phyloP scores from a whole-genome alignment of 2,797 vertebrate species.

The Clarias laeviceps region DNA sequence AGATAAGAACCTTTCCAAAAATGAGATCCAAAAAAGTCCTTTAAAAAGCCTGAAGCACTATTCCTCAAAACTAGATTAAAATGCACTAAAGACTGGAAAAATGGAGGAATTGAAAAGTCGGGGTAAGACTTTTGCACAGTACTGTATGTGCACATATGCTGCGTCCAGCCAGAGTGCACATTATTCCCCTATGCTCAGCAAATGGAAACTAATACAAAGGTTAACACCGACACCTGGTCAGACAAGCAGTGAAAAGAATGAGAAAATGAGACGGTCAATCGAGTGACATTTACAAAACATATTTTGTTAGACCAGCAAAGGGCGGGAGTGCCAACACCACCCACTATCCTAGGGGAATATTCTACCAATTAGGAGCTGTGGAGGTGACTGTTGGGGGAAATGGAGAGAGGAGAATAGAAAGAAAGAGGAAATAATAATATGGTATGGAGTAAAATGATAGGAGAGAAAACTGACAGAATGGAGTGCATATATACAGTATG shows the following conservation, averaged over 20 bases:
- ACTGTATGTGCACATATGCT: background rate
- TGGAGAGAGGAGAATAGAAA: background rate
- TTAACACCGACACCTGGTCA: constrained; percentile 65
- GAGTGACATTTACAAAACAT: constrained; percentile 72
- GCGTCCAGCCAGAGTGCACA: background rate
- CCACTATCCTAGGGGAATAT: constrained; percentile 52
- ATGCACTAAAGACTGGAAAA: too few species aligned
- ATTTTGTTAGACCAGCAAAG: constrained; percentile 64
- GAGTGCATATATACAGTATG: constrained; percentile 20
- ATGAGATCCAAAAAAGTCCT: too few species aligned
- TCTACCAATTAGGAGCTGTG: constrained; percentile 22
- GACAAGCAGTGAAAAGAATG: constrained; percentile 62
- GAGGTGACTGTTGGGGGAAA: background rate
- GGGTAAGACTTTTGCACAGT: too few species aligned
- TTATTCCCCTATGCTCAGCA: constrained; percentile 54
- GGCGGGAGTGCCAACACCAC: background rate
- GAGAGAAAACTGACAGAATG: constrained; percentile 19
- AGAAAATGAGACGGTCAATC: constrained; percentile 57
- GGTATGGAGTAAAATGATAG: background rate
- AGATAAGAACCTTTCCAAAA: too few species aligned
- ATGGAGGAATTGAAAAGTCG: too few species aligned
- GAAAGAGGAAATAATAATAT: background rate
- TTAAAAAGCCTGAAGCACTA: too few species aligned
- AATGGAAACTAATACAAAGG: constrained; percentile 70
- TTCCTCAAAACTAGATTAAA: too few species aligned